Evolutionary conservation across 2,797 vertebrate species (phyloP).

Genomic region (Falco novaeseelandiae): DNA sequence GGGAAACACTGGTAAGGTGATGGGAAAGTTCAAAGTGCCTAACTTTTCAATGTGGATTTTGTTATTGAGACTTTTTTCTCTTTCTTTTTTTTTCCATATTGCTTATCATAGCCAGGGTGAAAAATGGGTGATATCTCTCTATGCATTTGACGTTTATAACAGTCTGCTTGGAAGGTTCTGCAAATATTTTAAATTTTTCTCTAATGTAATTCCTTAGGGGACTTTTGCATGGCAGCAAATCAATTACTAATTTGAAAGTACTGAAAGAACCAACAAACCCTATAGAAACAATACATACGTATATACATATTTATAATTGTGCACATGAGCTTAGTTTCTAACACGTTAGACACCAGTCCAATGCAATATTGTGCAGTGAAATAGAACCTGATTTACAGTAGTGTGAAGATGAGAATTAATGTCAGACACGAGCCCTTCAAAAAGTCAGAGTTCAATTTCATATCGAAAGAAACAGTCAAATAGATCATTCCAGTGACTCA

Average conservation of each 20-base stretch:
- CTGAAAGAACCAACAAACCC: background rate
- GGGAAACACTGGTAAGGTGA: conserved; percentile 73
- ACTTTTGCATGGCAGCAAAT: background rate
- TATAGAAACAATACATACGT: background rate
- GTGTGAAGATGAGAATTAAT: background rate
- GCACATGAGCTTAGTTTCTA: background rate
- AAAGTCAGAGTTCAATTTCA: background rate
- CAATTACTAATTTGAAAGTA: background rate
- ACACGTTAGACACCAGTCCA: background rate
- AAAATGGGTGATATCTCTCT: background rate
- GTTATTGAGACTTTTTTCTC: conserved; percentile 55
- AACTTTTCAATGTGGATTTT: conserved; percentile 71
- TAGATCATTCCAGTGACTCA: background rate
- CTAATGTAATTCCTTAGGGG: background rate
- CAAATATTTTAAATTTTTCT: conserved; percentile 12
- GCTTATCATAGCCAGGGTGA: conserved; percentile 6
- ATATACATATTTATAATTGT: background rate
- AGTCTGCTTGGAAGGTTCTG: conserved; percentile 4
- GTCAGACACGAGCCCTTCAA: background rate
- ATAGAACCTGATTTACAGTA: background rate
- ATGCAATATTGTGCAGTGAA: background rate
- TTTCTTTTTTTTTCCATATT: background rate
- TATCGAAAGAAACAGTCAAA: background rate
- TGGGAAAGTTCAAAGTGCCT: conserved; percentile 79
- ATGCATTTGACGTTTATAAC: background rate